Evolutionary conservation across 2,888 invertebrate species (phyloP), one percentile per base, ranked within the genome.

Genomic region (Panopea generosa): DNA sequence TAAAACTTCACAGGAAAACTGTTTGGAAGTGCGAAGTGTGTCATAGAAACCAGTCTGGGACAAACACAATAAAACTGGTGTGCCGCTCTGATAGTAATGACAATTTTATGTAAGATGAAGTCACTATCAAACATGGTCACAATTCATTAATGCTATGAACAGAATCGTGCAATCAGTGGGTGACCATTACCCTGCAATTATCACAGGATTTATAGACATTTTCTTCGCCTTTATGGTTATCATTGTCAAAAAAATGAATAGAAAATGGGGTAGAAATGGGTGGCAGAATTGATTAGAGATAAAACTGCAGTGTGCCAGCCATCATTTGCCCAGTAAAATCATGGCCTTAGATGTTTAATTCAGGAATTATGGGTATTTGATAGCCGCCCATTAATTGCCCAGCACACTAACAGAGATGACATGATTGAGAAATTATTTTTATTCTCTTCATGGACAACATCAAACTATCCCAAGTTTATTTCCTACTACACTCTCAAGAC

Each of bases 231-330:
- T 67, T 67, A 67, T 59, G 49, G 67, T 47, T 59, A 38, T 2
- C 40, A 49, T 47, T 57, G 67, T 50, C 50, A 50, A 56, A 66
- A 59, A 66, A 38, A 49, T 50, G 59, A 59, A 33, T 67, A 22
- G 59, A 40, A 50, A 20, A 50, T 40, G 57, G 57, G 38, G 20
- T 57, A 18, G 29, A 24, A 57, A 57, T 60, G 22, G 29, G 24
- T 27, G 29, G 43, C 22, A 57, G 59, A 57, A 67, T 67, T 67
- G 67, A 67, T 67, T 67, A 40, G 50, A 18, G 26, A 67, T 67
- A 67, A 67, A 67, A 67, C 24, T 56, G 24, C 20, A 66, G 45
- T 27, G 66, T 57, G 45, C 26, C n/a, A 33, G 40, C 52, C 59
- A 59, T 67, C 67, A 67, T 33, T 40, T 22, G 14, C n/a, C n/a